Base-by-base conservation (phyloP, 2,113 vertebrate genomes). In the Lathamus discolor region DNA sequence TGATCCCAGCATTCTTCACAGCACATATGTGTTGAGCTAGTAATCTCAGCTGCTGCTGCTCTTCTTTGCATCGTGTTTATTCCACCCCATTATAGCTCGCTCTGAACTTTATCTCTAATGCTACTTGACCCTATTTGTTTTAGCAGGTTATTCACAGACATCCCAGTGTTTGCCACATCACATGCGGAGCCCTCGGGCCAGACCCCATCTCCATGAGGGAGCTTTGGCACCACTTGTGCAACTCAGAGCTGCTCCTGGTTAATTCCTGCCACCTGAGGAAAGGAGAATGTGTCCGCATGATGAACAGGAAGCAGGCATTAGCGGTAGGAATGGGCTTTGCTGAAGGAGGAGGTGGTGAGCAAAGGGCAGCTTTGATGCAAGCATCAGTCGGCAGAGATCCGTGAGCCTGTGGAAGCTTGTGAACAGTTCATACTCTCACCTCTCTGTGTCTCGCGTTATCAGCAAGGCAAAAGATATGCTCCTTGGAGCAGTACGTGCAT, bases 311-410 rank as follows among this genome's bases (percentile, higher is more conserved):
- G 29, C 80, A 2, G 52, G 64, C 2, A 1, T 39, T 15, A 22
- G 61, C 7, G 64, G 61, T 15, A 68, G 83, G 77, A 95, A 72
- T 7, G 74, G 90, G 83, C 48, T 95, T 51, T 86, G 86, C 83
- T 89, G 74, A 75, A 55, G 6, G 83, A 95, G 91, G 89, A 87
- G 81, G 77, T 89, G 91, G 79, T 63, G 77, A 91, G 93, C 81
- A 82, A 92, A 95, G 95, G 86, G 89, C 83, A 87, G 57, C 55
- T 92, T 87, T 91, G 88, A 86, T 93, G 94, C 90, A 93, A 85
- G 73, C 90, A 81, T 81, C 64, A 77, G 29, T 52, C 9, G 4
- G 64, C 61, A 67, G 66, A 75, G 75, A 80, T 52, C 79, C 0
- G 0, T 23, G 95, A 93, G 92, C 79, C 79, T 62, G 8, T 3